Conservation (phyloP, 2,888 invertebrate genomes). For the Drosophila testacea region DNA sequence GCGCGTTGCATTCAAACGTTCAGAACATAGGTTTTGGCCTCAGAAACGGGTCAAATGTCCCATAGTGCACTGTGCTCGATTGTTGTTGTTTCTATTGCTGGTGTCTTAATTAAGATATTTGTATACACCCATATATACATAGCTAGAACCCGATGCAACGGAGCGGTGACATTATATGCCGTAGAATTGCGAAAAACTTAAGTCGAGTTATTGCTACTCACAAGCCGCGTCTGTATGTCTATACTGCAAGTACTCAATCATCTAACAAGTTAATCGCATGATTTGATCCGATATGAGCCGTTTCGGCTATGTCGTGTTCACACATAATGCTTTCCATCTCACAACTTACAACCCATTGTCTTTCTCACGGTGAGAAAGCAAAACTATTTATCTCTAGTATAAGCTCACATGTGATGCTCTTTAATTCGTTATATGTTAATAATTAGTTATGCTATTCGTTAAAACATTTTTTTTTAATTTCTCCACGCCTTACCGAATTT, state of each 20-base stretch:
- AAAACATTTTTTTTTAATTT: constrained; percentile 11
- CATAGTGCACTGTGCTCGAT: constrained; percentile 3
- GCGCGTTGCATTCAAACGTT: too few relatives aligned
- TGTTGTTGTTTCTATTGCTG: constrained; percentile 10
- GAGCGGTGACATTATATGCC: constrained; percentile 23
- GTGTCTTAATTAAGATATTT: constrained; percentile 50
- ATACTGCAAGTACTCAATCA: constrained; percentile 4
- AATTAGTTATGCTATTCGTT: constrained; percentile 3
- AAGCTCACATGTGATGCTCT: not conserved
- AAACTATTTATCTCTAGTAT: not conserved
- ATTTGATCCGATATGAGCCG: constrained; percentile 22
- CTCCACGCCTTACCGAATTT: constrained; percentile 13
- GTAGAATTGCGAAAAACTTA: constrained; percentile 35
- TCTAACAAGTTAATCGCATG: constrained; percentile 44
- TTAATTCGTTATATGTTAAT: not conserved
- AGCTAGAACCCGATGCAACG: not conserved
- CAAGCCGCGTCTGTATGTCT: not conserved
- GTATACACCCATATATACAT: constrained; percentile 53
- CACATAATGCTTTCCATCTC: constrained; percentile 33
- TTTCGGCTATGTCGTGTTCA: constrained; percentile 24
- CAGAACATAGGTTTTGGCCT: too few relatives aligned
- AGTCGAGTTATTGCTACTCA: constrained; percentile 3
- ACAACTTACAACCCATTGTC: constrained; percentile 19
- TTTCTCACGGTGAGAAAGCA: constrained; percentile 17
- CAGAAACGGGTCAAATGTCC: too few relatives aligned